These are phyloP conservation scores for Rhincodon typus DNA, from an alignment of 2,797 vertebrate species.

Conservation along the genomic window DNA sequence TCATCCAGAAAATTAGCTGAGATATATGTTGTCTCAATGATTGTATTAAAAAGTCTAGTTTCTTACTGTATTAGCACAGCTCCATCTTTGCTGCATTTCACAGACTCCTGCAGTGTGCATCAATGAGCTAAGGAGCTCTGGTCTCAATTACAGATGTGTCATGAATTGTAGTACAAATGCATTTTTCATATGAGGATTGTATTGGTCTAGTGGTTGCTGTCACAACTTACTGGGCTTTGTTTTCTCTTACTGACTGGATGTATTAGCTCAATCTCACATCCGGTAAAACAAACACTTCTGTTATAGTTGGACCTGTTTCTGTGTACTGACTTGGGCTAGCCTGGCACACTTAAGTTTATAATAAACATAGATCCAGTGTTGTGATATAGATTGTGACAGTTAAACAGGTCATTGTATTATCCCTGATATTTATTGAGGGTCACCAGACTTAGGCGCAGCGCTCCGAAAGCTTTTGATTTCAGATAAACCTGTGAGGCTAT, in stretches of 20 bases:
- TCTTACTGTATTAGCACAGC: background rate
- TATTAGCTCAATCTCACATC: background rate
- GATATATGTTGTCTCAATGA: background rate
- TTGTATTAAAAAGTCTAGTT: background rate
- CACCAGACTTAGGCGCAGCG: too few species aligned
- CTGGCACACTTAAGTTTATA: background rate
- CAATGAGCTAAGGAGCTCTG: background rate
- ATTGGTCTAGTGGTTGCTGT: background rate
- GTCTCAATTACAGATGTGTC: background rate
- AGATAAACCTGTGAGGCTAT: too few species aligned
- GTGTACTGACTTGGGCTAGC: background rate
- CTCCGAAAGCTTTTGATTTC: too few species aligned
- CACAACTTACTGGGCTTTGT: background rate
- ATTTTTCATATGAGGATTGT: background rate
- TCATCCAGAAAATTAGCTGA: background rate
- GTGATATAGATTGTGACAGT: background rate
- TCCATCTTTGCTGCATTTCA: background rate
- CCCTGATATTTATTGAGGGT: background rate
- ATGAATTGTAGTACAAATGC: background rate
- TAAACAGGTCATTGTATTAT: background rate
- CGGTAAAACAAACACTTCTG: too few species aligned
- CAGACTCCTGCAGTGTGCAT: background rate
- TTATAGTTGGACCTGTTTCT: background rate
- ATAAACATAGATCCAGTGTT: background rate
- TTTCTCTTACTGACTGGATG: background rate